Evolutionary conservation across 2,888 invertebrate species (phyloP).

Genomic region (Zootermopsis nevadensis): DNA sequence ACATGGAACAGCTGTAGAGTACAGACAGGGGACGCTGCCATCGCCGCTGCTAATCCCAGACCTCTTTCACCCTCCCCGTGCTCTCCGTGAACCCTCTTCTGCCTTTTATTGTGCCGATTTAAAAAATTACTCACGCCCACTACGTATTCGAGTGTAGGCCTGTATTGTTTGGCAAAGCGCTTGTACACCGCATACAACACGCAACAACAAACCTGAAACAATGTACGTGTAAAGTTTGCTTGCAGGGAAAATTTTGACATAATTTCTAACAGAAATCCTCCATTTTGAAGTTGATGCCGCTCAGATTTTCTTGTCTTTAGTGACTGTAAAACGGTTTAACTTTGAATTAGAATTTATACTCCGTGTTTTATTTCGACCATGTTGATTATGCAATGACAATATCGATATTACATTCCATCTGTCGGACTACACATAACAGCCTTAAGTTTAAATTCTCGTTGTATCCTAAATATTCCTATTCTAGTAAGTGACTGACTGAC

Average conservation of each 20-base stretch:
- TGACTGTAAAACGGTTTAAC: too few relatives aligned
- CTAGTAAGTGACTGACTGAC: too few relatives aligned
- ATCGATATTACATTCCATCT: too few relatives aligned
- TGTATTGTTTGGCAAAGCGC: neutral
- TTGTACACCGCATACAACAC: neutral
- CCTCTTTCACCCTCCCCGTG: neutral
- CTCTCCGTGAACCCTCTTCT: neutral
- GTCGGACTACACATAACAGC: too few relatives aligned
- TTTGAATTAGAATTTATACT: too few relatives aligned
- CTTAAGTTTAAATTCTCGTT: too few relatives aligned
- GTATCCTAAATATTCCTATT: too few relatives aligned
- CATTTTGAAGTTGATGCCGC: too few relatives aligned
- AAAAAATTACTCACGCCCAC: slow-evolving; percentile 11
- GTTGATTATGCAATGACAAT: too few relatives aligned
- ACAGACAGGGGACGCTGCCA: neutral
- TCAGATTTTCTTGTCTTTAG: too few relatives aligned
- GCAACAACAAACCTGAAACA: neutral
- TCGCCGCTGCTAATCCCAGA: slow-evolving; percentile 17
- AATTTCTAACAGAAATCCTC: too few relatives aligned
- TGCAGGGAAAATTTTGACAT: neutral
- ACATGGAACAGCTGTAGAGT: slow-evolving; percentile 24
- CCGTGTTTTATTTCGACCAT: too few relatives aligned
- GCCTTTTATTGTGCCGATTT: slow-evolving; percentile 22
- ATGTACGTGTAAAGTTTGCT: neutral
- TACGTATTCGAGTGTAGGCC: neutral